Conservation (phyloP, 2,113 vertebrate species). For the Ellobius talpinus region DNA sequence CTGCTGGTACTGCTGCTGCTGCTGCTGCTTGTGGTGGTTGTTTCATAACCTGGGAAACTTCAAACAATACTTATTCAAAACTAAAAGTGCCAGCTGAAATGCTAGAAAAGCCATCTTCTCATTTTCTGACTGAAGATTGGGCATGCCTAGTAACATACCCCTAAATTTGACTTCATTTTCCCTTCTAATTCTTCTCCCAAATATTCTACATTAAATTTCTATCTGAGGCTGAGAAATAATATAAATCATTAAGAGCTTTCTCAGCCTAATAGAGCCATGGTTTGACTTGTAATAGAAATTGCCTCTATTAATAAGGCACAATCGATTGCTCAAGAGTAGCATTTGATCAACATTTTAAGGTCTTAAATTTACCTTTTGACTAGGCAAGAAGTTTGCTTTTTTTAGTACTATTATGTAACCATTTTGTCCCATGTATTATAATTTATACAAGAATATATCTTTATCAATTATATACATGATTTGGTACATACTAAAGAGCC, state of each 20-base stretch:
- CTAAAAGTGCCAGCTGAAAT: conserved; percentile 62
- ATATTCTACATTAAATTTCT: conserved; percentile 57
- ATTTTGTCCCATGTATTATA: background rate
- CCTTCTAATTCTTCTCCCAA: conserved; percentile 51
- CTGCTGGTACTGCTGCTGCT: background rate
- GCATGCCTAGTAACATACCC: conserved; percentile 67
- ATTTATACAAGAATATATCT: conserved; percentile 2
- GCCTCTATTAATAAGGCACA: background rate
- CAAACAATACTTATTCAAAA: conserved; percentile 66
- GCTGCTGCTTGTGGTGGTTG: background rate
- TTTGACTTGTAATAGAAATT: conserved; percentile 38
- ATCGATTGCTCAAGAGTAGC: background rate
- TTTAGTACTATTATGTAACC: background rate
- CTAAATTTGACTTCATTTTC: conserved; percentile 50
- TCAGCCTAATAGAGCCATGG: background rate
- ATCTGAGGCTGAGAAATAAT: conserved; percentile 35
- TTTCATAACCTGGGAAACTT: conserved; percentile 55
- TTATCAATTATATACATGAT: conserved; percentile 42
- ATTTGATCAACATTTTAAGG: conserved; percentile 19
- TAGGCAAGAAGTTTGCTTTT: conserved; percentile 18
- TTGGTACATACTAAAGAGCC: background rate
- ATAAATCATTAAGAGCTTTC: conserved; percentile 56
- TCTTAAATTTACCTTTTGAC: conserved; percentile 25
- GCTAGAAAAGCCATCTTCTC: conserved; percentile 42
- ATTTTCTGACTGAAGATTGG: conserved; percentile 63